Conservation (phyloP, 2,888 invertebrate species). For the Fragum sueziense region DNA sequence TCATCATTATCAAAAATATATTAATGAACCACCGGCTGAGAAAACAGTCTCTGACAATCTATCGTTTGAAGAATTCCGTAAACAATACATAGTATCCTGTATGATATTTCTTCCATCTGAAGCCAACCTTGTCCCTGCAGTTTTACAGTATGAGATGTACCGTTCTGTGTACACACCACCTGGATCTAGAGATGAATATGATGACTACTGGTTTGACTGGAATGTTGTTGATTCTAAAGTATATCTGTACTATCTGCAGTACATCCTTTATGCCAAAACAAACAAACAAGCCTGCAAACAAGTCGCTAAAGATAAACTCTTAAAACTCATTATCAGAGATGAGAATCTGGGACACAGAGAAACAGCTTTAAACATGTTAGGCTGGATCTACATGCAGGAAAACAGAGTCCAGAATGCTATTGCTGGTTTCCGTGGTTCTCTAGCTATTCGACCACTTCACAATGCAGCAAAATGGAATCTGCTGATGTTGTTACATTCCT, state of each 20-base stretch:
- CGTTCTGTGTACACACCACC: neutral
- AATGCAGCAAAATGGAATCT: conserved; percentile 19
- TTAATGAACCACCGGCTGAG: neutral
- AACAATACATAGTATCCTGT: neutral
- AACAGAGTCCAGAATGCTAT: neutral
- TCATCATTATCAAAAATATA: neutral
- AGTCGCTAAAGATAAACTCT: neutral
- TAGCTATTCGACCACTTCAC: neutral
- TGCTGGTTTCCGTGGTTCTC: neutral
- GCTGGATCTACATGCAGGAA: conserved; percentile 8
- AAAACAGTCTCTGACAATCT: neutral
- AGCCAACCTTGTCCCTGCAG: neutral
- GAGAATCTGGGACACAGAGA: conserved; percentile 1
- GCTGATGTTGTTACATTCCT: neutral
- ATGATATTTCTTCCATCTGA: neutral
- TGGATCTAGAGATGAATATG: neutral
- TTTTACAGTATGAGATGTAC: conserved; percentile 5
- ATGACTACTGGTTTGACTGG: neutral
- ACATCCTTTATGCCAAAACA: neutral
- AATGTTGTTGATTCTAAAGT: neutral
- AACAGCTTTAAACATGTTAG: conserved; percentile 3
- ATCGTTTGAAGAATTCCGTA: neutral
- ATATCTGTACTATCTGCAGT: conserved; percentile 6
- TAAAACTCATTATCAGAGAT: neutral
- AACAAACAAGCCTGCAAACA: neutral